Evolutionary conservation across 2,113 vertebrate species (phyloP), one percentile per base, ranked within the genome.

Genomic region (Chunga burmeisteri): DNA sequence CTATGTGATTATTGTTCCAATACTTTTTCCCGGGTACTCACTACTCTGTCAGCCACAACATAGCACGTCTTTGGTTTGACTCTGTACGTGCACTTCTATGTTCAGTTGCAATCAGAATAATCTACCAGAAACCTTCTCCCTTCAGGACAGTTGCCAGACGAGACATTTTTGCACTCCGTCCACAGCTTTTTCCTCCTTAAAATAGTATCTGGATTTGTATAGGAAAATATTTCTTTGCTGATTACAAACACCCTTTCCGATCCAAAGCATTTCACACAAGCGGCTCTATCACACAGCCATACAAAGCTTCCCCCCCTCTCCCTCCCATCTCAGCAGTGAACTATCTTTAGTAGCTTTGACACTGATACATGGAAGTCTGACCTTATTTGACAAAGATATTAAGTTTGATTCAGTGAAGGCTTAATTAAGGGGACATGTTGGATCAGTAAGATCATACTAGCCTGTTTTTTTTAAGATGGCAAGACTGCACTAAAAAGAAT

Each of bases 311-410:
- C 19, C 20, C 16, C 38, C 23, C 11, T 3, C 4, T 7, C 1
- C 0, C 16, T 89, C 82, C 50, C 79, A 3, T 52, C 68, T 86
- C 62, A 53, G n/a, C 47, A 86, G 30, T 20, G 46, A 73, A 86
- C 66, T 93, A 81, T 86, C 82, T 90, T 92, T 90, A 96, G 78
- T 47, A 81, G 59, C 38, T 95, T 65, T 97, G 75, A 97, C 74
- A 97, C 83, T 95, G 96, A 94, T 38, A 42, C 95, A 73, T 97
- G 85, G 75, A 94, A 90, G 91, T 36, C 77, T 86, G 74, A 82
- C 75, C 77, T 96, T 95, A 95, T 80, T 82, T 93, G 88, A 92
- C 67, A 95, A 47, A 94, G 50, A 86, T 72, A 87, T 91, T 93
- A 96, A 79, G 53, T 71, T 94, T 97, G 82, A 93, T 66, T 91